Conservation (phyloP, 2,797 vertebrate genomes). For the Scyliorhinus canicula region DNA sequence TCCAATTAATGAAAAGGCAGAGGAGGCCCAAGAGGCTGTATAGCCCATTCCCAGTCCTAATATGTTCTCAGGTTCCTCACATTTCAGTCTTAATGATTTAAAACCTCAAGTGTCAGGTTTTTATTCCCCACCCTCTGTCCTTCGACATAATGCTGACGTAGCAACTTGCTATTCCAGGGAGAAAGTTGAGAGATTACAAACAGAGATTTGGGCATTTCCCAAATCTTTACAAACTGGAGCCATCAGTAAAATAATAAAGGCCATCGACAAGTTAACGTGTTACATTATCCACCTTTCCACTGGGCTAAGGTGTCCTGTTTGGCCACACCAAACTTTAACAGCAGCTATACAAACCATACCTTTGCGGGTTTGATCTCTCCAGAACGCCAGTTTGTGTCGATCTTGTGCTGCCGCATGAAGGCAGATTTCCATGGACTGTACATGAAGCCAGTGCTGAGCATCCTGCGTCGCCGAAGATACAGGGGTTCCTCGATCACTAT, state of each 20-base stretch:
- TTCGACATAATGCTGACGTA: background rate
- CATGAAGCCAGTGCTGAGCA: constrained; percentile 52
- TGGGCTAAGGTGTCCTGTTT: no score
- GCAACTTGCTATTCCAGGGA: background rate
- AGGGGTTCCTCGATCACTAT: constrained; percentile 52
- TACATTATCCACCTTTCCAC: background rate
- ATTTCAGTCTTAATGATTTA: background rate
- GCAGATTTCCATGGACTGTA: constrained; percentile 57
- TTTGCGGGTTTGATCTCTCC: constrained; percentile 53
- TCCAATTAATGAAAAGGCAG: background rate
- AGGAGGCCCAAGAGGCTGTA: background rate
- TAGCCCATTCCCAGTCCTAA: background rate
- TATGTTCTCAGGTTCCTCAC: background rate
- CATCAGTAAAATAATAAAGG: background rate
- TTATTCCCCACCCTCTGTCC: background rate
- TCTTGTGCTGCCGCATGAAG: constrained; percentile 53
- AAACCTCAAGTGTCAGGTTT: background rate
- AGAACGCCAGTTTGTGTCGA: constrained; percentile 52
- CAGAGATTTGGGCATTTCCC: background rate
- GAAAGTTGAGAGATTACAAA: no score
- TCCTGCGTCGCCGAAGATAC: constrained; percentile 46
- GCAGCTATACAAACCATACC: constrained; percentile 41
- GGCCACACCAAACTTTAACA: background rate
- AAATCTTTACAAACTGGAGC: background rate
- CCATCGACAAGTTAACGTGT: background rate